Evolutionary conservation across 2,888 invertebrate genomes (phyloP).

Genomic region (Syrista parreyssii): DNA sequence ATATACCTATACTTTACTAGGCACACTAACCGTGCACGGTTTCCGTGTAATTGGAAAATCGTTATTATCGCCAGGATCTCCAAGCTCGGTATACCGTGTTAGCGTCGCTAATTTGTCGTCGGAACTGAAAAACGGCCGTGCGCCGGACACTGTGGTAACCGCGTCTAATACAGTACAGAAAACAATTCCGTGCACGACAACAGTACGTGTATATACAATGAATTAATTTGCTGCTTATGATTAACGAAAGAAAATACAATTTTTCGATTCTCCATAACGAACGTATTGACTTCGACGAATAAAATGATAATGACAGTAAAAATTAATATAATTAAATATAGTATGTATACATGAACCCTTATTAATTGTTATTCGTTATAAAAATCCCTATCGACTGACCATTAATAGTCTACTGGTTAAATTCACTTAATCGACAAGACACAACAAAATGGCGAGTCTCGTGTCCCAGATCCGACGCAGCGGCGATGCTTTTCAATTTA

Average conservation of each 20-base stretch:
- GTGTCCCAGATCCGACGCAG: background rate
- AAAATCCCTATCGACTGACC: background rate
- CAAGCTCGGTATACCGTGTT: constrained; percentile 23
- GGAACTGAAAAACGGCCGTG: constrained; percentile 20
- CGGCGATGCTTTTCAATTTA: background rate
- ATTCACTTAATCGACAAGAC: background rate
- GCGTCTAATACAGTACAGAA: constrained; percentile 49
- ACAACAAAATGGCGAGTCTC: background rate
- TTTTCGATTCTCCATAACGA: background rate
- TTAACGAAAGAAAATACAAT: background rate
- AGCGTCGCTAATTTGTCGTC: constrained; percentile 27
- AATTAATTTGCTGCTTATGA: background rate
- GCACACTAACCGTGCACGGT: constrained; percentile 16
- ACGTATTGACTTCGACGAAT: background rate
- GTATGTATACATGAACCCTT: background rate
- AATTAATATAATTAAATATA: background rate
- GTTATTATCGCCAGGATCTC: constrained; percentile 59
- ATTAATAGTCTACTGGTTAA: background rate
- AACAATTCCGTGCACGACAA: constrained; percentile 25
- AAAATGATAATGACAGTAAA: background rate
- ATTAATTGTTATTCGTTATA: background rate
- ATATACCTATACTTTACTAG: background rate
- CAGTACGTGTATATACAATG: background rate
- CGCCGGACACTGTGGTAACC: constrained; percentile 31
- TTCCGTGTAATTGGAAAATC: constrained; percentile 64